Percentiles rank a stretch among this genome's conserved stretches.
Conservation (phyloP, 1,140 invertebrate species). For the Ridgeia piscesae region DNA sequence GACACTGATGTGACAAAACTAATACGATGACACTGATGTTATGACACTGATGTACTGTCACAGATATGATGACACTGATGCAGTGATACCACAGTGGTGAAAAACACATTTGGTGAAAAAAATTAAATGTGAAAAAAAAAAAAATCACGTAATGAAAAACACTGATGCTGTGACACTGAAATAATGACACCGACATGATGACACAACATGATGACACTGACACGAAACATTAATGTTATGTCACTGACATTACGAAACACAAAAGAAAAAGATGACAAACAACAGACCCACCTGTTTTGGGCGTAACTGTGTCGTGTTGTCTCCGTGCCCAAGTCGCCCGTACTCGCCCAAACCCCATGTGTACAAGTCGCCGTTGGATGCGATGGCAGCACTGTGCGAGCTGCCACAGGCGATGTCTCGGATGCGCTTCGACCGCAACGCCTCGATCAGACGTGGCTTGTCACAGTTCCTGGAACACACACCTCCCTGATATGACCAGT, state of each 20-base stretch:
- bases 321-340: slow-evolving; percentile 80
- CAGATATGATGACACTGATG: background rate
- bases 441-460: slow-evolving; percentile 80
- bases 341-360: slow-evolving; percentile 89
- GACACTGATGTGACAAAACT: background rate
- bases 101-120: too few relatives aligned
- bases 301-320: slow-evolving; percentile 74
- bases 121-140: too few relatives aligned
- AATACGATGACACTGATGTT: slow-evolving; percentile 27
- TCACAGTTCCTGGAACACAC: slow-evolving; percentile 62
- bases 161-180: too few relatives aligned
- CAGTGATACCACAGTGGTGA: too few relatives aligned
- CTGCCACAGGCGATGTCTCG: slow-evolving; percentile 88
- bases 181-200: too few relatives aligned
- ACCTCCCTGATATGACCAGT: too few relatives aligned
- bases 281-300: slow-evolving; percentile 75
- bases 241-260: too few relatives aligned
- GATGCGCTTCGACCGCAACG: slow-evolving; percentile 80
- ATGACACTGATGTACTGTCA: background rate
- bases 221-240: too few relatives aligned
- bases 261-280: background rate
- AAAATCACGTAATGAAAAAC: too few relatives aligned
- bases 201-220: too few relatives aligned
- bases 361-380: slow-evolving; percentile 84
- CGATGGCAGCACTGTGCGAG: slow-evolving; percentile 88